A percentile compares a stretch with the other conserved stretches of the same genome.
Conservation (phyloP, 1,140 invertebrate species). For the Centruroides sculpturatus region DNA sequence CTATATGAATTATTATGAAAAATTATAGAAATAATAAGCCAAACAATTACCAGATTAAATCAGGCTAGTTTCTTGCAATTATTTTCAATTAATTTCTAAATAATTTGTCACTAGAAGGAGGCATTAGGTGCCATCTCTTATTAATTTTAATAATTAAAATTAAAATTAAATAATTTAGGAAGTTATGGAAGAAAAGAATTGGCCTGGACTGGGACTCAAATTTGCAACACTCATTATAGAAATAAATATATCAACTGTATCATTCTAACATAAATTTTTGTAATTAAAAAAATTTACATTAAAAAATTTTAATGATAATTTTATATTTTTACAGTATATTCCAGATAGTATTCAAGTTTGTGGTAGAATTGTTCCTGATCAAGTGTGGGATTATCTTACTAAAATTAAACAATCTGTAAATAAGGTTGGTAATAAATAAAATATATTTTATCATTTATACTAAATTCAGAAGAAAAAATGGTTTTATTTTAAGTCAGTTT, state of each 20-base stretch:
- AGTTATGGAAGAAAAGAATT: too few species aligned
- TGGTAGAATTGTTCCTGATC: conserved; percentile 74
- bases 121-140: too few species aligned
- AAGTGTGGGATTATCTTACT: conserved; percentile 84
- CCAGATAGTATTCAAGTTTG: conserved; percentile 70
- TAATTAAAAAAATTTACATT: not conserved
- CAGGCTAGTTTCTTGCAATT: too few species aligned
- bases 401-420: conserved; percentile 75
- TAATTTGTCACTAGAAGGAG: too few species aligned
- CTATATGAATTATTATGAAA: too few species aligned
- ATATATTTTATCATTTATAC: conserved; percentile 2
- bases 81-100: too few species aligned
- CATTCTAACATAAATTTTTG: not conserved
- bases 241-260: not conserved
- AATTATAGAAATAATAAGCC: too few species aligned
- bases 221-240: too few species aligned
- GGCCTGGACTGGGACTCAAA: too few species aligned
- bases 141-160: too few species aligned
- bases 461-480: not conserved
- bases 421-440: conserved; percentile 33
- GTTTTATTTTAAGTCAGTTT: not conserved
- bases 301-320: not conserved
- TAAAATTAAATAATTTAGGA: too few species aligned
- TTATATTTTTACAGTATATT: conserved; percentile 38
- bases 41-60: too few species aligned